Percentiles rank a stretch among this genome's conserved stretches.
These are phyloP conservation scores for Tragelaphus buxtoni DNA, from an alignment of 2,113 vertebrate species.

Conservation along the genomic window DNA sequence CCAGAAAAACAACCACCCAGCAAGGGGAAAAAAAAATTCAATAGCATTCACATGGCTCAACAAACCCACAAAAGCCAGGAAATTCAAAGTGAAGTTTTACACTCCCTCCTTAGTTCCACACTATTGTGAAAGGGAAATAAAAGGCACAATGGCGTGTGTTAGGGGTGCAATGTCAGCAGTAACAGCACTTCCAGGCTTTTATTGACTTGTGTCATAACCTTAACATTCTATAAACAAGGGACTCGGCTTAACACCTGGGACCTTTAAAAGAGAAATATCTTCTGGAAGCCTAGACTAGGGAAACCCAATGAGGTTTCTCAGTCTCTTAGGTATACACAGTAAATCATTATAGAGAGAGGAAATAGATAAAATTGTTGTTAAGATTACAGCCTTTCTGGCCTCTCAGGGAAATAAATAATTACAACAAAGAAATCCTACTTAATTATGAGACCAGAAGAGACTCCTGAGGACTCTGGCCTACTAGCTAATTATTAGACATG, in stretches of 20 bases:
- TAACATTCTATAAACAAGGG: slow-evolving; percentile 70
- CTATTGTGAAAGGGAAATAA: slow-evolving; percentile 65
- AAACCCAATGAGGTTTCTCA: slow-evolving; percentile 33
- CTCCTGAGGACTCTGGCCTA: slow-evolving; percentile 60
- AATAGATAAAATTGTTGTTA: slow-evolving; percentile 67
- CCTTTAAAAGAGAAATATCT: slow-evolving; percentile 64
- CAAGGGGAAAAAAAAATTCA: slow-evolving; percentile 21
- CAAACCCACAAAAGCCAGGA: slow-evolving; percentile 72
- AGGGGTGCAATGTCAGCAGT: slow-evolving; percentile 47
- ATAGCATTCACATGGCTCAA: slow-evolving; percentile 57
- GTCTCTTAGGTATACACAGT: slow-evolving; percentile 55
- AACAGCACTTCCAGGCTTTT: slow-evolving; percentile 63
- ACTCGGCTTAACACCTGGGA: slow-evolving; percentile 58
- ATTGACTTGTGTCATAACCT: slow-evolving; percentile 65
- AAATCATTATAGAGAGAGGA: slow-evolving; percentile 63
- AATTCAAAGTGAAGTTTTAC: slow-evolving; percentile 76
- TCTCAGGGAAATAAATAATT: slow-evolving; percentile 72
- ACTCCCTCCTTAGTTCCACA: slow-evolving; percentile 50
- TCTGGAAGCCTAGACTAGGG: slow-evolving; percentile 42
- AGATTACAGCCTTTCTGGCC: slow-evolving; percentile 59
- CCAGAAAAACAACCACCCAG: slow-evolving; percentile 60
- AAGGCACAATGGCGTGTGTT: slow-evolving; percentile 51
- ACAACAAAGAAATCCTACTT: slow-evolving; percentile 67
- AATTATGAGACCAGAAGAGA: slow-evolving; percentile 63
- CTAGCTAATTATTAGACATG: slow-evolving; percentile 43